Evolutionary conservation across 1,140 invertebrate genomes (phyloP), one percentile per base, ranked within the genome.

Genomic region (Amphibalanus amphitrite): DNA sequence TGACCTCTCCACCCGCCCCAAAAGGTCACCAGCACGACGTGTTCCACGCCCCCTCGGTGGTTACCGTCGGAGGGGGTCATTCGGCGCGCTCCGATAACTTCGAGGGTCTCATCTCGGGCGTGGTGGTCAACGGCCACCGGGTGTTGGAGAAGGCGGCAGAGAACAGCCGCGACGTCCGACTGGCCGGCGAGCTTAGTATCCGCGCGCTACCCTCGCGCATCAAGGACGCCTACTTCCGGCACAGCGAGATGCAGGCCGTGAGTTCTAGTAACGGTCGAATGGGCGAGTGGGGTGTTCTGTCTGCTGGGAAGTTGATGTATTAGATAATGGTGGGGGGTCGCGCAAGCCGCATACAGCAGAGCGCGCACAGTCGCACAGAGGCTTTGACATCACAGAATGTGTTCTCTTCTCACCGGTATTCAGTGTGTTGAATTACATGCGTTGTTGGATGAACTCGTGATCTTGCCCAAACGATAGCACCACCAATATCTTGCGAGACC

Each of bases 31-130:
- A 95, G 76, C 85, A 92, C 69, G 89, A 87, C 69, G 90, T 94
- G 28, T 97, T 97, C 82, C 96, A 97, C 82, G 89, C 88, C 76
- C 93, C 95, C 83, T 90, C 91, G 17, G 87, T 86, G 28, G 88
- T 97, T 70, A 89, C 92, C 77, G 85, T 96, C n/a, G 95, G 95
- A 26, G 93, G 93, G 10, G 88, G 89, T 75, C 88, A 87, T 83
- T 89, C 29, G 25, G 25, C 26, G n/a, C 28, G 38, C 20, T 29
- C 71, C 23, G 23, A 71, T 65, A 30, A 69, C 69, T 91, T 94
- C 80, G 83, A 87, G 69, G 94, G 94, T 20, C 89, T 94, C 30
- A 86, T 96, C 70, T 88, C 92, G 28, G 94, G 94, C 28, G 82
- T 93, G 20, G 91, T 93, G 1, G 87, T 95, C 29, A 95, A 97